Conservation (phyloP, 2,888 invertebrate species). For the Netelia melanura region DNA sequence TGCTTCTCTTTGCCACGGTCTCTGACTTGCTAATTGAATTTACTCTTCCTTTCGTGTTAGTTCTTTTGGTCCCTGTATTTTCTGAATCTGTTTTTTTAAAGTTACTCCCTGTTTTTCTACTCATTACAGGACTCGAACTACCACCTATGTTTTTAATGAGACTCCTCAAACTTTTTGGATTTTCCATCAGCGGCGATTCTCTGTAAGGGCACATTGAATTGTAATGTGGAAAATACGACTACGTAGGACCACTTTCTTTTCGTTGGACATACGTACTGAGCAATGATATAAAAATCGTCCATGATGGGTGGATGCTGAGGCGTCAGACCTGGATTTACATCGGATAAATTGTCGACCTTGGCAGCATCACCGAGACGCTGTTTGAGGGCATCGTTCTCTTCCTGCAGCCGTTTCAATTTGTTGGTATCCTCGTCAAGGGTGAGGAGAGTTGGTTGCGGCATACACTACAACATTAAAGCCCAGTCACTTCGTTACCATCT, state of each 20-base stretch:
- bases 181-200: constrained; percentile 85
- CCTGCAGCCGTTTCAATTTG: constrained; percentile 92
- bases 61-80: constrained; percentile 78
- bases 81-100: constrained; percentile 79
- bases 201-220: constrained; percentile 80
- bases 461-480: constrained; percentile 87
- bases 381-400: constrained; percentile 92
- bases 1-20: constrained; percentile 81
- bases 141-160: constrained; percentile 93
- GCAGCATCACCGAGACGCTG: constrained; percentile 86
- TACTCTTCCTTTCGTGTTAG: constrained; percentile 81
- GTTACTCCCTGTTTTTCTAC: constrained; percentile 86
- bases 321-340: constrained; percentile 89
- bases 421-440: constrained; percentile 95
- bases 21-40: constrained; percentile 82
- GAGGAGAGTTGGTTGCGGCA: constrained; percentile 94
- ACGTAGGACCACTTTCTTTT: neutral
- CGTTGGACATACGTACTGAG: constrained; percentile 87
- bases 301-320: constrained; percentile 92
- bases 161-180: constrained; percentile 91
- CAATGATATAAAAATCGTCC: constrained; percentile 96
- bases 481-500: neutral
- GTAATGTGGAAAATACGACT: neutral
- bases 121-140: constrained; percentile 92
- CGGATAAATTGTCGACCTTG: constrained; percentile 86